Percentiles rank a stretch among this genome's conserved stretches.
Evolutionary conservation across 2,797 vertebrate species (phyloP).

Genomic region (Lates japonicus): DNA sequence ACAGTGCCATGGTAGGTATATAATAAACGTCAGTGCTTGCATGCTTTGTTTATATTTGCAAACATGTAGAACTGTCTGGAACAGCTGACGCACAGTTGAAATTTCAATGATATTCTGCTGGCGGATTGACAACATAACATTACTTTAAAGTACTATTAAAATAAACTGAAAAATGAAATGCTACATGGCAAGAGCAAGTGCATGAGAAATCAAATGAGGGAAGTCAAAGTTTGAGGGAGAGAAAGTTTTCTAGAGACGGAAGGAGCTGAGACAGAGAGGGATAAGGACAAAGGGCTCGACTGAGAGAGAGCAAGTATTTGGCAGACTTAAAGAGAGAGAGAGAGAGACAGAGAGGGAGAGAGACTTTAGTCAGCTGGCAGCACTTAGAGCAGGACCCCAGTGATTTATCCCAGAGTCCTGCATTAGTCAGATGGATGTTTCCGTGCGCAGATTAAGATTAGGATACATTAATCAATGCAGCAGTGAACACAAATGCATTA

Average conservation of each 20-base stretch:
- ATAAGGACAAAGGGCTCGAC: slow-evolving; percentile 4
- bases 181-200: neutral
- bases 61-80: neutral
- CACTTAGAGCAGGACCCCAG: slow-evolving; percentile 44
- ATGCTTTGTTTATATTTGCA: slow-evolving; percentile 1
- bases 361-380: slow-evolving; percentile 65
- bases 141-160: slow-evolving; percentile 8
- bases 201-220: slow-evolving; percentile 18
- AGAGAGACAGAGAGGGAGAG: slow-evolving; percentile 22
- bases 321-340: neutral
- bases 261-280: slow-evolving; percentile 10
- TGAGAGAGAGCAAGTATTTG: slow-evolving; percentile 12
- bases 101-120: slow-evolving; percentile 1
- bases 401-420: slow-evolving; percentile 83
- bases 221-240: slow-evolving; percentile 29
- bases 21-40: slow-evolving; percentile 8
- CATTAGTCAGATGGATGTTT: slow-evolving; percentile 84
- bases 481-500: slow-evolving; percentile 84
- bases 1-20: neutral
- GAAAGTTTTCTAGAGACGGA: slow-evolving; percentile 34
- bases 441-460: slow-evolving; percentile 84
- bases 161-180: slow-evolving; percentile 6
- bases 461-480: slow-evolving; percentile 86
- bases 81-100: neutral
- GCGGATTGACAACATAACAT: neutral